A percentile compares a stretch with the other conserved stretches of the same genome.
Evolutionary conservation across 1,140 invertebrate species (phyloP).

Genomic region (Eurosta solidaginis): DNA sequence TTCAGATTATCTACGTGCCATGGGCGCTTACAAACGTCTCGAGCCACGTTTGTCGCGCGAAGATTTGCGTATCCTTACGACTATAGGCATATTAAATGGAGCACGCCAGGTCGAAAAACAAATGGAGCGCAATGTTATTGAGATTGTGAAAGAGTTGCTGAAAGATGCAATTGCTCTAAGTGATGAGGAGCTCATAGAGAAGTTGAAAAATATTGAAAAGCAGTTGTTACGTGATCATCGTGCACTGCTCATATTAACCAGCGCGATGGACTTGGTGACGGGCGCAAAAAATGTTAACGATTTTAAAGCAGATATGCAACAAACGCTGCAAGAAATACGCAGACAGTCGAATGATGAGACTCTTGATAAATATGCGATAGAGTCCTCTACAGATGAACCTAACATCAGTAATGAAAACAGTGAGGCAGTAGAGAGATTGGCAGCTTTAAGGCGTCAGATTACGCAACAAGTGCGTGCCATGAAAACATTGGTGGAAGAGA

Average conservation of each 20-base stretch:
- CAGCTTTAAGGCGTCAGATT: constrained; percentile 40
- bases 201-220: constrained; percentile 50
- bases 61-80: constrained; percentile 45
- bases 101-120: constrained; percentile 45
- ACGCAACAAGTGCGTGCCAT: constrained; percentile 42
- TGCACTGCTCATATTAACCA: constrained; percentile 46
- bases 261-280: constrained; percentile 47
- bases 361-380: neutral
- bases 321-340: constrained; percentile 35
- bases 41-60: constrained; percentile 41
- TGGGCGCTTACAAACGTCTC: constrained; percentile 45
- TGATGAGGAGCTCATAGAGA: constrained; percentile 34
- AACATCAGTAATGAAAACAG: neutral
- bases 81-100: constrained; percentile 49
- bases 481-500: constrained; percentile 45
- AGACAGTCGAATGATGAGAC: neutral
- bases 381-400: neutral
- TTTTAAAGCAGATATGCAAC: constrained; percentile 40
- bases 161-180: constrained; percentile 33
- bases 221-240: constrained; percentile 45
- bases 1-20: constrained; percentile 44
- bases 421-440: constrained; percentile 31
- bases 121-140: constrained; percentile 49
- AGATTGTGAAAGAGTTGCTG: constrained; percentile 42
- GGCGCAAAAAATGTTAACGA: constrained; percentile 39